Conservation (phyloP, 1,140 invertebrate genomes). For the Orchestia grillus region DNA sequence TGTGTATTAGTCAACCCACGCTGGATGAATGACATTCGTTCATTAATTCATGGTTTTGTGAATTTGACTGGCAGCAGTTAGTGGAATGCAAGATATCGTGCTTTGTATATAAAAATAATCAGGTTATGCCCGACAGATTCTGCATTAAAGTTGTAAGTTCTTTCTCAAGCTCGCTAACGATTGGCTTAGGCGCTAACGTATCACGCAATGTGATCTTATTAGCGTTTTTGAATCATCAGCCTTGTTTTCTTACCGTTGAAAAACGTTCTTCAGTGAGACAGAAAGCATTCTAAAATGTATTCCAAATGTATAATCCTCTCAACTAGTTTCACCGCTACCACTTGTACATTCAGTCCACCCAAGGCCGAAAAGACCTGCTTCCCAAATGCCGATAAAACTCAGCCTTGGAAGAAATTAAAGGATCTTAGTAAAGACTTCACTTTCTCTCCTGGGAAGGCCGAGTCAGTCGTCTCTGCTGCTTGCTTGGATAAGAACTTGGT, state of each 20-base stretch:
- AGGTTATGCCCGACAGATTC: no score
- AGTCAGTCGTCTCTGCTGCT: background rate
- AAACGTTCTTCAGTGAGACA: background rate
- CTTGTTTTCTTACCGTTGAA: background rate
- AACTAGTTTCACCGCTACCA: background rate
- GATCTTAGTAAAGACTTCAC: background rate
- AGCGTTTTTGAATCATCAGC: background rate
- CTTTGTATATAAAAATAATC: no score
- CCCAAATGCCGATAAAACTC: background rate
- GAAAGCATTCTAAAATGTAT: background rate
- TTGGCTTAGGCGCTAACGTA: no score
- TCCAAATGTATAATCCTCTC: background rate
- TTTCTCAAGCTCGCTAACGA: no score
- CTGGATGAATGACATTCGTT: no score
- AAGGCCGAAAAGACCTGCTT: background rate
- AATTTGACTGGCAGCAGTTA: no score
- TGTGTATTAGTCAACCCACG: no score
- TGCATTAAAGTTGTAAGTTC: no score
- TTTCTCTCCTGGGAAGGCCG: background rate
- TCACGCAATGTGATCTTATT: no score
- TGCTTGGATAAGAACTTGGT: constrained; percentile 35
- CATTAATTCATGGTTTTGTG: no score
- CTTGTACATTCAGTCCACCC: background rate
- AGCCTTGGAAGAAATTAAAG: background rate
- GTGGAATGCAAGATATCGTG: no score